Evolutionary conservation across 2,888 invertebrate genomes (phyloP).

Genomic region (Venustoraphidia nigricollis): DNA sequence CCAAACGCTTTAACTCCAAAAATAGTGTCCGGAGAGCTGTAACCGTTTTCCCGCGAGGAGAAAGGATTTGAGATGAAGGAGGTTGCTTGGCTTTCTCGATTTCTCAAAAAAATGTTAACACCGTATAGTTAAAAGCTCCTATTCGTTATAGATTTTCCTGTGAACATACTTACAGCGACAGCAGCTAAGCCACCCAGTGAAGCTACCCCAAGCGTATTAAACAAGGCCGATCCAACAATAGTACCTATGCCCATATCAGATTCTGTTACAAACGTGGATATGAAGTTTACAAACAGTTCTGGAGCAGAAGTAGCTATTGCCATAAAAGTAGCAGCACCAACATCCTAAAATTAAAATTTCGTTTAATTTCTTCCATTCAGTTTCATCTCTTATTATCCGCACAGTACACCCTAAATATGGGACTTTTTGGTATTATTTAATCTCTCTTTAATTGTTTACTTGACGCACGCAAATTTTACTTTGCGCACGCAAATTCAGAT

Average conservation of each 20-base stretch:
- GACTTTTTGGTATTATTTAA: neutral
- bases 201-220: slow-evolving; percentile 74
- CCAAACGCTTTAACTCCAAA: no score
- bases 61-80: no score
- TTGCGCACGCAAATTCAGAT: no score
- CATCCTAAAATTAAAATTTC: slow-evolving; percentile 42
- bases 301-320: slow-evolving; percentile 90
- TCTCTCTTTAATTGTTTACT: neutral
- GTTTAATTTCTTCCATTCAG: neutral
- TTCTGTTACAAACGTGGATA: slow-evolving; percentile 70
- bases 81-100: no score
- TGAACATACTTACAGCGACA: slow-evolving; percentile 34
- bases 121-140: no score
- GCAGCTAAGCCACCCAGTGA: slow-evolving; percentile 67
- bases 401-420: neutral
- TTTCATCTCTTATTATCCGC: neutral
- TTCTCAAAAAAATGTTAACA: no score
- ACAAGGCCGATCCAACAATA: slow-evolving; percentile 75
- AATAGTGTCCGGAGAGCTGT: no score
- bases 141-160: no score
- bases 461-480: no score
- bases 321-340: slow-evolving; percentile 95
- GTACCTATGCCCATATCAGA: slow-evolving; percentile 80
- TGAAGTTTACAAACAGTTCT: slow-evolving; percentile 83
- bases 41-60: no score